A percentile compares a stretch with the other conserved stretches of the same genome.
phyloP scores from a whole-genome alignment of 2,888 invertebrate genomes.

The Brenthis daphne region DNA sequence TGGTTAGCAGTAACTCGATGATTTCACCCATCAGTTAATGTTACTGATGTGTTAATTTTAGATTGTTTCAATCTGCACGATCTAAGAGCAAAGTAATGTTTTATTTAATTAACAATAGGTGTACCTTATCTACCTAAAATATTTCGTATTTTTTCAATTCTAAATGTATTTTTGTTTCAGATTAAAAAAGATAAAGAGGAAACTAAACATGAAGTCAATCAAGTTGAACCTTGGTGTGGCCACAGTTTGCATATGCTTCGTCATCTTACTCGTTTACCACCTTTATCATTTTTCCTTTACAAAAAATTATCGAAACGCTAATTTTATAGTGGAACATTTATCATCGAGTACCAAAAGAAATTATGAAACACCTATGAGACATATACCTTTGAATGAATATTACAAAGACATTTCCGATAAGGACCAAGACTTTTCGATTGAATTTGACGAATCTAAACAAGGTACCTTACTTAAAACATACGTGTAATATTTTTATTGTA shows the following conservation, averaged over 20 bases:
- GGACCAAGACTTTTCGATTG: constrained; percentile 49
- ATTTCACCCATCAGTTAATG: constrained; percentile 23
- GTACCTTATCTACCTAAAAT: too few species aligned
- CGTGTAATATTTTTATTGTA: neutral
- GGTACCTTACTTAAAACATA: constrained; percentile 43
- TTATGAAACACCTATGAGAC: constrained; percentile 50
- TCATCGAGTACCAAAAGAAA: constrained; percentile 23
- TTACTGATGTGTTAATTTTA: constrained; percentile 9
- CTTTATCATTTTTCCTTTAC: constrained; percentile 46
- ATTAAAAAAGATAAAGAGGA: constrained; percentile 51
- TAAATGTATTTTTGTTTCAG: constrained; percentile 48
- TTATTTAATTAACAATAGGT: neutral
- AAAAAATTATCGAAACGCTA: constrained; percentile 24
- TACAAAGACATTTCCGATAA: constrained; percentile 46
- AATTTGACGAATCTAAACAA: constrained; percentile 48
- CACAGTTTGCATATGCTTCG: constrained; percentile 36
- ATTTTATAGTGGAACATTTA: constrained; percentile 11
- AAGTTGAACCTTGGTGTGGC: constrained; percentile 49
- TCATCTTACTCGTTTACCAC: constrained; percentile 48
- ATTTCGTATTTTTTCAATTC: too few species aligned
- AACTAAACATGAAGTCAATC: constrained; percentile 52
- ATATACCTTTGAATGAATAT: constrained; percentile 53
- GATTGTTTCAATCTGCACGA: constrained; percentile 6
- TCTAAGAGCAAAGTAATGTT: neutral
- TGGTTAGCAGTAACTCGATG: constrained; percentile 27